Base-by-base conservation (phyloP, 2,797 vertebrate species). In the Microtus californicus region DNA sequence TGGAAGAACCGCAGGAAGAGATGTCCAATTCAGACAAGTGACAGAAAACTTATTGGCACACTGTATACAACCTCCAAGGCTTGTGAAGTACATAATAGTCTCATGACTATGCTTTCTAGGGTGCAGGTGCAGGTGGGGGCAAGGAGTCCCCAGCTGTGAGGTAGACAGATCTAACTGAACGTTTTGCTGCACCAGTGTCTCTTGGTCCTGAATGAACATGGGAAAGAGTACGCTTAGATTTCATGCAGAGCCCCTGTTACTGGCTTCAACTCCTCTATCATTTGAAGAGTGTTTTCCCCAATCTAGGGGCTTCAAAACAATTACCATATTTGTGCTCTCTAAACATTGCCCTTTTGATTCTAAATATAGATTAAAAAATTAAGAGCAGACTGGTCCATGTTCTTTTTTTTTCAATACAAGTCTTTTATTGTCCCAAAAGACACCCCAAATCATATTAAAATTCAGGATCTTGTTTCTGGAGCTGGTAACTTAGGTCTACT, bases 361-460 rank as follows among this genome's bases (percentile, higher is more conserved):
- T 88, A 97, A 93, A 92, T 27, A 89, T 15, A 94, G 90, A 82
- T 91, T n/a, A 93, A 82, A 86, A 87, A 92, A 96, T 87, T 48
- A 96, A 92, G 59, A 93, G 93, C 59, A 96, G 56, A 48, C 5
- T 29, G 23, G 78, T 51, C 45, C 5, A 13, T 40, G 37, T 88
- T 93, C 90, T 88, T 82, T 61, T 17, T n/a, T n/a, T n/a, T n/a
- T n/a, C n/a, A n/a, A n/a, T n/a, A n/a, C n/a, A n/a, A n/a, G n/a
- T n/a, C n/a, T n/a, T n/a, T n/a, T n/a, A n/a, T n/a, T n/a, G n/a
- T n/a, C n/a, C n/a, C n/a, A n/a, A n/a, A n/a, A n/a, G n/a, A n/a
- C n/a, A n/a, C n/a, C n/a, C n/a, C n/a, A n/a, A n/a, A n/a, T n/a
- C n/a, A n/a, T n/a, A n/a, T n/a, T n/a, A n/a, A n/a, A n/a, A n/a